Evolutionary conservation across 2,888 invertebrate genomes (phyloP).

Genomic region (Pinctada fucata): DNA sequence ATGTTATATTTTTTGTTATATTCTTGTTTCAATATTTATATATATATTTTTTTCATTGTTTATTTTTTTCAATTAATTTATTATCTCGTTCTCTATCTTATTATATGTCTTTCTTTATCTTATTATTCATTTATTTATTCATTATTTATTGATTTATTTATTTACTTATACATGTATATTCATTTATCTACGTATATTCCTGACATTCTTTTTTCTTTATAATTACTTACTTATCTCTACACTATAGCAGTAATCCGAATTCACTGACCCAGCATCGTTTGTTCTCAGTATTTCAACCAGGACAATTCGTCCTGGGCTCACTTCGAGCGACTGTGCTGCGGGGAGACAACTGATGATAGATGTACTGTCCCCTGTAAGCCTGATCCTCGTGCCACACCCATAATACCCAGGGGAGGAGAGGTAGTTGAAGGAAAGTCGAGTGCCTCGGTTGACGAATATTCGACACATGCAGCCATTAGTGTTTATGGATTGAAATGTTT

Average conservation of each 20-base stretch:
- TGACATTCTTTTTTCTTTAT: background rate
- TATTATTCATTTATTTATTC: too few relatives aligned
- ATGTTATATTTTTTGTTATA: too few relatives aligned
- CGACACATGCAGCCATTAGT: background rate
- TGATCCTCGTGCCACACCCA: slow-evolving; percentile 16
- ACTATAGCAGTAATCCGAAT: slow-evolving; percentile 16
- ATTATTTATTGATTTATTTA: too few relatives aligned
- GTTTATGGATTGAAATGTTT: too few relatives aligned
- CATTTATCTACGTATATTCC: too few relatives aligned
- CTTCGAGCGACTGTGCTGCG: slow-evolving; percentile 5
- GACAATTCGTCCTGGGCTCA: slow-evolving; percentile 7
- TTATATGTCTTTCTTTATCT: too few relatives aligned
- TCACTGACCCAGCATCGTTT: background rate
- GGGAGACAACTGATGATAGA: slow-evolving; percentile 7
- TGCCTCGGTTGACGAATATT: slow-evolving; percentile 1
- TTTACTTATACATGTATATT: too few relatives aligned
- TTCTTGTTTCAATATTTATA: too few relatives aligned
- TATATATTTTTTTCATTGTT: too few relatives aligned
- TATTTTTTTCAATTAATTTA: too few relatives aligned
- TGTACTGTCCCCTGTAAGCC: background rate
- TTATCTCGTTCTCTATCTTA: too few relatives aligned
- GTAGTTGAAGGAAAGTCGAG: slow-evolving; percentile 15
- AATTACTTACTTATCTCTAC: background rate
- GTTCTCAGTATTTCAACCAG: slow-evolving; percentile 5
- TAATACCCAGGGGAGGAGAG: slow-evolving; percentile 16